Base-by-base conservation (phyloP, 2,113 vertebrate genomes). In the Ictidomys tridecemlineatus region DNA sequence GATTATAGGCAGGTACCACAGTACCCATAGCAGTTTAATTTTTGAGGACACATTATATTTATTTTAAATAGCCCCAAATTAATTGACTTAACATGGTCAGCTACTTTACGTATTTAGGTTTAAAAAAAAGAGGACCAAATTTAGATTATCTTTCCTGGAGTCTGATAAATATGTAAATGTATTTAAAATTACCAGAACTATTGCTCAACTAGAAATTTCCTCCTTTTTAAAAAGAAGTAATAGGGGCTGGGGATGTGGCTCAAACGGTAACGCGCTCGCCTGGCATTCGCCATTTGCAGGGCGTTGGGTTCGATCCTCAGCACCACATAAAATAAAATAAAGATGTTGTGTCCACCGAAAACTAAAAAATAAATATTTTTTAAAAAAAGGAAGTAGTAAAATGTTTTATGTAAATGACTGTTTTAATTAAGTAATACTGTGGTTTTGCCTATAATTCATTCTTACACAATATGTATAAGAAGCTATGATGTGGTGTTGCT, bases 201-300 rank as follows among this genome's bases (percentile, higher is more conserved):
- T 69, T 94, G 28, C 61, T 93, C 69, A 96, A 86, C 53, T 85
- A 95, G 76, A 98, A 97, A 79, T 80, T 73, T 32, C 12, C 9
- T 73, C 2, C 26, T 87, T 84, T 92, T 85, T 61, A n/a, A 67
- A 92, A 61, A 20, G 77, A 37, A 10, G 70, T 90, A 37, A 53
- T 74, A 86, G 39, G 39, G 39, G 39, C 39, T 42, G 39, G 39
- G 39, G 39, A 42, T 42, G 39, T 42, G 39, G 39, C 39, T 42
- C 39, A 42, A 42, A 42, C 39, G 39, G 39, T 42, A 42, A 42
- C 39, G 0, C 39, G 39, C 39, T 42, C 4, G 39, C 39, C 39
- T 42, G 39, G 39, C 39, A 42, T 42, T 42, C 39, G 39, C 39
- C 39, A 42, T 42, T 42, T 42, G 39, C 39, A 4, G 39, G 39